Base-by-base conservation (phyloP, 2,113 vertebrate genomes). In the Polypterus bichir region DNA sequence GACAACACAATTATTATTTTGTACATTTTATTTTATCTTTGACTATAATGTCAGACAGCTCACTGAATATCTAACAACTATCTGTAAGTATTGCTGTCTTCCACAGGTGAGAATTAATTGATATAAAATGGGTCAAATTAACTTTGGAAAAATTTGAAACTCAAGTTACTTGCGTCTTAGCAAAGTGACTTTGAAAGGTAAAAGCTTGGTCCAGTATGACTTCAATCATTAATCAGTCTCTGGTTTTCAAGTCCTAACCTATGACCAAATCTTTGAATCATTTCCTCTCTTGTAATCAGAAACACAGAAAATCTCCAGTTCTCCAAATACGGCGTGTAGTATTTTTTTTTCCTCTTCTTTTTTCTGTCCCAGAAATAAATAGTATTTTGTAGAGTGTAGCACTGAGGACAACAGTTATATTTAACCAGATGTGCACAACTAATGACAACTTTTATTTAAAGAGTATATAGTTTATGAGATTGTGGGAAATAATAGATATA, bases 91-190 rank as follows among this genome's bases (percentile, higher is more conserved):
- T 60, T 8, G 8, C 47, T 60, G 48, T 60, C 48, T 49, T 3
- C 47, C n/a, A 44, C 5, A 27, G 44, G 44, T 5, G 9, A 9
- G 46, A 44, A 58, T 58, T 45, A 49, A 3, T 49, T 67, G 3
- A 7, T 62, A 51, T 4, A 27, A 49, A 0, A 0, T 58, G 55
- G 47, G 3, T 7, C 1, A 0, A 9, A 1, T 47, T 62, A 27
- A 60, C 4, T 53, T n/a, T 9, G 48, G 1, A 47, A 9, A 61
- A 4, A 59, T 62, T 46, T n/a, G 69, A 49, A 67, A 62, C 47
- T 46, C 67, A 52, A 73, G 63, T 69, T 27, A 59, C 3, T 0
- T 59, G 3, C 70, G 57, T 1, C 5, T 3, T 64, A 9, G 59
- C 57, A 44, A 4, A 8, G 4, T 59, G 52, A n/a, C 10, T 9